These are phyloP conservation scores for Cylindroiulus punctatus DNA, from an alignment of 2,888 invertebrate species.

Conservation along the genomic window DNA sequence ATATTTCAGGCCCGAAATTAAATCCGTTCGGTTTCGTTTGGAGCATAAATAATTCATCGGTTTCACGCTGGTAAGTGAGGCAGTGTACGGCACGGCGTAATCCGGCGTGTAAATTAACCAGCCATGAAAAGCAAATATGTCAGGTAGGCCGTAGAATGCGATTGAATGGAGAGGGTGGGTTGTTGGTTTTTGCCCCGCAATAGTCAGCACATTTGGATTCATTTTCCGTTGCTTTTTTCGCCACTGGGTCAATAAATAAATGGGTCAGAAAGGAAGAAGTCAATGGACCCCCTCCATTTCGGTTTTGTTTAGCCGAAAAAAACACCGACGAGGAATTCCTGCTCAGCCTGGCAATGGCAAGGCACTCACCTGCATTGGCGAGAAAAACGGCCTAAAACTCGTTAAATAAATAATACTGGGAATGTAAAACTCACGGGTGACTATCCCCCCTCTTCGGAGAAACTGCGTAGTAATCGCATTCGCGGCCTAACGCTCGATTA, in stretches of 20 bases:
- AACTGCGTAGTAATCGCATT: not conserved
- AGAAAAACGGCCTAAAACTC: not conserved
- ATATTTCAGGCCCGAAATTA: not conserved
- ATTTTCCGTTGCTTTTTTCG: constrained; percentile 20
- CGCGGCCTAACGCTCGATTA: not conserved
- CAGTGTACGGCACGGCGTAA: not conserved
- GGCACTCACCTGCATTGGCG: not conserved
- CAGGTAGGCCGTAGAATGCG: not conserved
- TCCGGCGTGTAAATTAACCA: not conserved
- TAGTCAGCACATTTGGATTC: constrained; percentile 21
- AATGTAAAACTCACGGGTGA: too few relatives aligned
- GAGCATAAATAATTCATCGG: not conserved
- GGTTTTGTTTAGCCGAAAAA: not conserved
- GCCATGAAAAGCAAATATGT: constrained; percentile 23
- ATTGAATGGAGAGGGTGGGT: not conserved
- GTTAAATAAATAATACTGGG: constrained; percentile 9
- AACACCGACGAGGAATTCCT: not conserved
- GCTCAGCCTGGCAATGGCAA: not conserved
- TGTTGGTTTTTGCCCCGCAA: not conserved
- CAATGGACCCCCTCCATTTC: constrained; percentile 43
- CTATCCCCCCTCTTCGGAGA: not conserved
- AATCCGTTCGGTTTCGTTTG: not conserved
- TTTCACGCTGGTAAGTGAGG: constrained; percentile 1
- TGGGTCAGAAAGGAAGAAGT: constrained; percentile 47
- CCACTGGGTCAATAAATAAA: constrained; percentile 48